Base-by-base conservation (phyloP, 2,888 invertebrate species). In the Scaptodrosophila latifasciaeformis region DNA sequence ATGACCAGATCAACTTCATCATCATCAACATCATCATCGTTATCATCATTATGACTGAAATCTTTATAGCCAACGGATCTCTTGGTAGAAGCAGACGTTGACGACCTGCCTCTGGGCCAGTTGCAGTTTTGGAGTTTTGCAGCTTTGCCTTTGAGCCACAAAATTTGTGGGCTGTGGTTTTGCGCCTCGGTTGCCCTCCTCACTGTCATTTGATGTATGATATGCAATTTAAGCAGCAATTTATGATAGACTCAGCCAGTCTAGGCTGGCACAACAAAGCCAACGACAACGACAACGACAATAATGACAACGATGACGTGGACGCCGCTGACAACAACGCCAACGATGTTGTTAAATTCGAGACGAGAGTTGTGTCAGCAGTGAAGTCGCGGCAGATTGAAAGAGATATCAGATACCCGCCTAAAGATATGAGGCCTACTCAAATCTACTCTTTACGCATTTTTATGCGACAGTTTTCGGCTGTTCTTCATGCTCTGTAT, bases 211-310 rank as follows among this genome's bases (percentile, higher is more conserved):
- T 70, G 69, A 70, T 67, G 70, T 62, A 67, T 67, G 70, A 69
- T 69, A 67, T 69, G 67, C 65, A 70, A 70, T 65, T 70, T 67
- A 62, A 65, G 58, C 55, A 64, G 57, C 62, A 69, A 69, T 69
- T 69, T 69, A 70, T 70, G 67, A 67, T 62, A 61, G 65, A 49
- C 18, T 13, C 21, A 9, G 40, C 19, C 21, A 10, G 63, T 59
- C 65, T 59, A 59, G 45, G 65, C 63, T 64, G 12, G 13, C 12
- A n/a, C 15, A 1, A 4, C 15, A 17, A 37, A 5, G 37, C 10
- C 34, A n/a, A 60, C 58, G 46, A 58, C 35, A 44, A 21, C 7
- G 4, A 10, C 12, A 18, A 24, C 15, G 21, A 21, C 21, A 12
- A 40, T 12, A 10, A 40, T 21, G n/a, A 40, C 21, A n/a, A 18